Evolutionary conservation across 2,797 vertebrate genomes (phyloP), one percentile per base, ranked within the genome.

Genomic region (Cygnus olor): DNA sequence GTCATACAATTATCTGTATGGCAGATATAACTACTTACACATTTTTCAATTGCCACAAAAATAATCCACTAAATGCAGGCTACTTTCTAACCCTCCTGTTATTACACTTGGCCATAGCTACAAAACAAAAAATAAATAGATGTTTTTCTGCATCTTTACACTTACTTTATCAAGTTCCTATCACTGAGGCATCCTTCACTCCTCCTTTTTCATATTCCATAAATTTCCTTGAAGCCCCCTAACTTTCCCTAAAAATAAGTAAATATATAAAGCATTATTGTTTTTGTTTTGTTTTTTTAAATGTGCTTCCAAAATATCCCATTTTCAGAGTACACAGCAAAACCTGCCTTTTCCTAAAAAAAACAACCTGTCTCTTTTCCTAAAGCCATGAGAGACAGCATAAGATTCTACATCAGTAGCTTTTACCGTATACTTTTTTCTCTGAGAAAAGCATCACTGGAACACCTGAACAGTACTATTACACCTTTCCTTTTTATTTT

Each of bases 391-490:
- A 91, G 63, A 73, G 47, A 85, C n/a, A 91, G 34, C 3, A 71
- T 19, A 36, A 80, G 61, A 92, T 94, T 93, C 54, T 68, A 90
- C 60, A 86, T 95, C 77, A 90, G 56, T 53, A 73, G 66, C 24
- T 95, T 85, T 81, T 68, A 86, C 60, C 80, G 95, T 25, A 56
- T 28, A 28, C 32, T 85, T 95, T 93, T 22, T 79, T 45, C 74
- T 96, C 89, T 64, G 81, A 96, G 96, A 63, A 97, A 97, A 97
- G 87, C 86, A 95, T n/a, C 36, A 93, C 68, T 77, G 93, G 90
- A 58, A 57, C 64, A 96, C 88, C 85, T 94, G 87, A 97, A 96
- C 85, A 96, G 87, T 94, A 97, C 95, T 97, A 97, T 92, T 76
- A 82, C 61, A 85, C 87, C 91, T 95, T 94, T 95, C 80, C 64